Percentiles rank a stretch among this genome's conserved stretches.
Conservation (phyloP, 2,797 vertebrate species). For the Pogoniulus pusillus region DNA sequence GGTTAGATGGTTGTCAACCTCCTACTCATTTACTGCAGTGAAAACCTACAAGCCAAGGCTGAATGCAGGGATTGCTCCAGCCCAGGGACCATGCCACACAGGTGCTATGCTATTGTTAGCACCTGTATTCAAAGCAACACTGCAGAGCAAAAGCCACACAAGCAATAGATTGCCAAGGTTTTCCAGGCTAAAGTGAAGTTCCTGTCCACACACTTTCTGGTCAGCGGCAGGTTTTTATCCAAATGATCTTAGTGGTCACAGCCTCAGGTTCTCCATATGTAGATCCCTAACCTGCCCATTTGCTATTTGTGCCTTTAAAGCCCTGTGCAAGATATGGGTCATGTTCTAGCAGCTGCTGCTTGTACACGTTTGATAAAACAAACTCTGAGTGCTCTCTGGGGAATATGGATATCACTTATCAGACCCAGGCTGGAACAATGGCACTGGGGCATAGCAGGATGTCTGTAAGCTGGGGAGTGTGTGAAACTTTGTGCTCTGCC, state of each 20-base stretch:
- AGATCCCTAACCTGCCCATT: background rate
- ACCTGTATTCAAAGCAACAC: background rate
- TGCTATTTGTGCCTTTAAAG: background rate
- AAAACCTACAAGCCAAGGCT: background rate
- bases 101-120: background rate
- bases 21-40: background rate
- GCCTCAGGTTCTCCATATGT: background rate
- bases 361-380: background rate
- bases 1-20: background rate
- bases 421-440: background rate
- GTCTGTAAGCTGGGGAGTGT: background rate
- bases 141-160: background rate
- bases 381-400: background rate
- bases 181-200: background rate
- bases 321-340: background rate
- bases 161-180: background rate
- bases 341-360: background rate
- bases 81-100: too few species aligned
- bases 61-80: background rate
- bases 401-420: background rate
- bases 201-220: background rate
- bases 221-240: background rate
- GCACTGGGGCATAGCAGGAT: accelerated
- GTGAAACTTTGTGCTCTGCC: background rate
- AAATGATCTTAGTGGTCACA: background rate